phyloP scores from a whole-genome alignment of 2,797 vertebrate genomes.

The Pseudochirops cupreus region DNA sequence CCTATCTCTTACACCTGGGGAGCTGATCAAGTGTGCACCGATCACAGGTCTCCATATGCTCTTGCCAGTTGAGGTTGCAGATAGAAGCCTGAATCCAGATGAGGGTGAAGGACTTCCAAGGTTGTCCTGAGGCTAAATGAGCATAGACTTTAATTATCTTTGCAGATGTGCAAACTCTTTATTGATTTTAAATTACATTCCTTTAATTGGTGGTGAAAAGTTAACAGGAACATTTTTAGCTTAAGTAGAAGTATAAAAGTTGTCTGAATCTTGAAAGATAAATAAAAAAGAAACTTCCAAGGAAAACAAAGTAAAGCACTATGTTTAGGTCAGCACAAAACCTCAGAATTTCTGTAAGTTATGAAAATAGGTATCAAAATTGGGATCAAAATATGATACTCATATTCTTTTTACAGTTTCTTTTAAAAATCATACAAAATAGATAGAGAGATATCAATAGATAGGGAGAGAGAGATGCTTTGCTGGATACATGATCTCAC shows the following conservation, averaged over 20 bases:
- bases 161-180: not conserved
- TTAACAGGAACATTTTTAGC: not conserved
- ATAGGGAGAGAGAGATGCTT: not conserved
- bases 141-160: slow-evolving; percentile 33
- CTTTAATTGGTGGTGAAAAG: not conserved
- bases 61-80: slow-evolving; percentile 70
- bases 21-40: slow-evolving; percentile 63
- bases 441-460: not conserved
- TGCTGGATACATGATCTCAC: not conserved
- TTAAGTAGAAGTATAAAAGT: not conserved
- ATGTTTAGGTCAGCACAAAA: not conserved
- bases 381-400: not conserved
- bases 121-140: slow-evolving; percentile 60
- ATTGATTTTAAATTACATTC: slow-evolving; percentile 13
- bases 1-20: slow-evolving; percentile 60
- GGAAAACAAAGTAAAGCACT: slow-evolving; percentile 1
- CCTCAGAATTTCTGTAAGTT: not conserved
- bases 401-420: not conserved
- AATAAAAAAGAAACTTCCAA: not conserved
- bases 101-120: slow-evolving; percentile 58
- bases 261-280: not conserved
- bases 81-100: slow-evolving; percentile 58
- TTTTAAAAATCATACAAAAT: not conserved
- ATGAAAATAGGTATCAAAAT: not conserved
- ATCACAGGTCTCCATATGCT: slow-evolving; percentile 57